Base-by-base conservation (phyloP, 1,140 invertebrate species). In the Zaprionus vittiger region DNA sequence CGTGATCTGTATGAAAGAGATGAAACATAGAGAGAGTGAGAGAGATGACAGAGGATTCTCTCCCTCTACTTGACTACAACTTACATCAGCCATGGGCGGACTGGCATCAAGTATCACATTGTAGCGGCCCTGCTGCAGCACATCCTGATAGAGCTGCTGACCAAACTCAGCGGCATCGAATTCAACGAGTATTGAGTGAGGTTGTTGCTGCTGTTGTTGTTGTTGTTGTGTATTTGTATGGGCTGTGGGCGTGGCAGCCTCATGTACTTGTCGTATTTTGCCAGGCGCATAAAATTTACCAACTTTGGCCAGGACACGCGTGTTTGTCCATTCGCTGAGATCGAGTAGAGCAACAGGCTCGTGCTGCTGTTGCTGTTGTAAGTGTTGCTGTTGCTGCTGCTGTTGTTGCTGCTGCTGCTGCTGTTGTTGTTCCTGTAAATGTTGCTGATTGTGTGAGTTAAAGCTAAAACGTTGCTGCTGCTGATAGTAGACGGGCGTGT, bases 81-180 rank as follows among this genome's bases (percentile, higher is more conserved):
- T 83, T 83, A 93, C 92, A 85, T 93, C 91, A 22, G 91, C 96
- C 64, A 96, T 94, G 79, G 96, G 96, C 37, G 98, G 98, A 93
- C 97, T 97, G 77, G 98, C 97, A 93, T 99, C 98, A 92, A 97
- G 96, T 81, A 99, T 98, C 80, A 99, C 95, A 93, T 98, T 97
- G 93, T 95, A 97, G 91, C 96, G 96, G 79, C 96, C 95, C 77
- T 94, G 94, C 83, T 96, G 96, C 81, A 98, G 95, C 68, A 97
- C 94, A 93, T 97, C 95, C 92, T 93, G 94, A 85, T 96, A 96
- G 44, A 94, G 93, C 64, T 93, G 93, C 22, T 93, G 93, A 15
- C 85, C 81, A 71, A 94, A 94, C 55, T 95, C 95, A 66, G 95
- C 94, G 79, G 94, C 93, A 93, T 98, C 97, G 74, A 98, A 95